Evolutionary conservation across 2,888 invertebrate genomes (phyloP).

Genomic region (Platerodrilus igneus): DNA sequence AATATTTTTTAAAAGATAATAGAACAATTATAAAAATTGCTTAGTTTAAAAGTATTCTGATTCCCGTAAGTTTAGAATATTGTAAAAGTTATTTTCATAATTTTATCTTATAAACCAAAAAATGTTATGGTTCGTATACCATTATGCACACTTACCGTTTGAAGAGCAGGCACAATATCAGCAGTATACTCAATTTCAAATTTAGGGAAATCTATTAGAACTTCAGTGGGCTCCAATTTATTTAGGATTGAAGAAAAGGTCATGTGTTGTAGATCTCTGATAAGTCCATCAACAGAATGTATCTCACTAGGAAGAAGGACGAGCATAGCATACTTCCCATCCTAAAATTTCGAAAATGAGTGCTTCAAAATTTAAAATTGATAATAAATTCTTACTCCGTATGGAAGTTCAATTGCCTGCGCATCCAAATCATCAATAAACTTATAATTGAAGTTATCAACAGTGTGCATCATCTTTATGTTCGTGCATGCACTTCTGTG

Average conservation of each 20-base stretch:
- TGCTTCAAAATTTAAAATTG: background rate
- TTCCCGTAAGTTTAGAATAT: too few species aligned
- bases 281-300: constrained; percentile 50
- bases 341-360: constrained; percentile 46
- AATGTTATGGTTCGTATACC: too few species aligned
- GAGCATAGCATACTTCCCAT: constrained; percentile 58
- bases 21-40: too few species aligned
- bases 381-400: constrained; percentile 54
- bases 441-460: constrained; percentile 58
- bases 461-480: constrained; percentile 64
- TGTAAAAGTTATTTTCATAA: too few species aligned
- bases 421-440: constrained; percentile 60
- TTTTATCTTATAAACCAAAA: too few species aligned
- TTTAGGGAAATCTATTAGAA: constrained; percentile 56
- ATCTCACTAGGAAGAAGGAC: constrained; percentile 55
- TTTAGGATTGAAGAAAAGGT: constrained; percentile 50
- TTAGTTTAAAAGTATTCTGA: too few species aligned
- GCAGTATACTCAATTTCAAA: constrained; percentile 56
- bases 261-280: constrained; percentile 55
- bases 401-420: constrained; percentile 67
- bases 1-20: too few species aligned
- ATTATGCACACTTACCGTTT: constrained; percentile 51
- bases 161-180: constrained; percentile 51
- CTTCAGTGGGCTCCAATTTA: constrained; percentile 49
- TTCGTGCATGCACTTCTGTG: constrained; percentile 57